A percentile compares a stretch with the other conserved stretches of the same genome.
Evolutionary conservation across 1,140 invertebrate species (phyloP).

Genomic region (Palaemon carinicauda): DNA sequence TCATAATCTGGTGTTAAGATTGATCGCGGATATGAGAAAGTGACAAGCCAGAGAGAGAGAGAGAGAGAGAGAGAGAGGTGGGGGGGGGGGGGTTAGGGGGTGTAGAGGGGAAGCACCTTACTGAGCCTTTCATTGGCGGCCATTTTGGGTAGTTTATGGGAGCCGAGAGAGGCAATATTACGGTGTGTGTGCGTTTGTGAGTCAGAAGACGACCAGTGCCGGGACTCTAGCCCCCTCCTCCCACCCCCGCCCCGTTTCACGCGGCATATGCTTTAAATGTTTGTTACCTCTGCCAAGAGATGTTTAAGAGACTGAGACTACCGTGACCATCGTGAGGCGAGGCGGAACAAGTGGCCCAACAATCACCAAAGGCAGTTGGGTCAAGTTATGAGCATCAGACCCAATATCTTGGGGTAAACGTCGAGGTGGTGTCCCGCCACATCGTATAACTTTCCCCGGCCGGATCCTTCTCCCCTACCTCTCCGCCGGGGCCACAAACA

Average conservation of each 20-base stretch:
- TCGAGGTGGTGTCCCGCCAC: not conserved
- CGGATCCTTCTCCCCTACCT: not conserved
- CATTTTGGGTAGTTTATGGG: slow-evolving; percentile 51
- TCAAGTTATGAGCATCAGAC: not conserved
- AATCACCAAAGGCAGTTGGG: not conserved
- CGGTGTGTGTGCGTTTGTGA: not conserved
- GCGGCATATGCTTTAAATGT: not conserved
- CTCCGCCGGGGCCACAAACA: too few species aligned
- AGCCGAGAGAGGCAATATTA: slow-evolving; percentile 42
- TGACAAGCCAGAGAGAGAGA: not conserved
- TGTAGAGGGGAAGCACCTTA: not conserved
- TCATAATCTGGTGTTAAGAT: too few species aligned
- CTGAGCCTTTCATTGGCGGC: slow-evolving; percentile 49
- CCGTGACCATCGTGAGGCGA: not conserved
- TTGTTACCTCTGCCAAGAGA: not conserved
- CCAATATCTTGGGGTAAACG: not conserved
- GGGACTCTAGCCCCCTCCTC: too few species aligned
- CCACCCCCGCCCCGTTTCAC: too few species aligned
- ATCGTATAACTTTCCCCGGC: not conserved
- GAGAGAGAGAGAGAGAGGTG: slow-evolving; percentile 24
- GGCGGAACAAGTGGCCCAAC: not conserved
- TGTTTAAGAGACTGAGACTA: slow-evolving; percentile 4
- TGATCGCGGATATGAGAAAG: not conserved
- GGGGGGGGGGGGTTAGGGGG: slow-evolving; percentile 6
- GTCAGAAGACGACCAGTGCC: not conserved